These are phyloP conservation scores for Procambarus virginalis DNA, from an alignment of 1,140 invertebrate genomes.

Conservation along the genomic window DNA sequence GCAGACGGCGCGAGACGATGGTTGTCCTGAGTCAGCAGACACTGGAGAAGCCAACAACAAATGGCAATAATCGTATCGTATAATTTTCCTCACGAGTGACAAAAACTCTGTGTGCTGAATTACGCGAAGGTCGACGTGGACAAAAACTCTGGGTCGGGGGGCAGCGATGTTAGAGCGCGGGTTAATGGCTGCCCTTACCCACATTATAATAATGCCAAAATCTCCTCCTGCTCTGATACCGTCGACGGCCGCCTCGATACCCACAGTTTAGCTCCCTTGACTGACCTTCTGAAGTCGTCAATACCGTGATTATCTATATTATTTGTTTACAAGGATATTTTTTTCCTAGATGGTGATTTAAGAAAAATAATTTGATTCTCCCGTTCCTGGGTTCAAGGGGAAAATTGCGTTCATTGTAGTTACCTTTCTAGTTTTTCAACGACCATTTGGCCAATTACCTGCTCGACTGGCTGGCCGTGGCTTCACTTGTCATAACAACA, in stretches of 20 bases:
- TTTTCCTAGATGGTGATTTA: too few relatives aligned
- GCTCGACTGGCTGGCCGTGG: background rate
- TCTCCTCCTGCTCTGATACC: too few relatives aligned
- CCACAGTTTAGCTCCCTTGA: too few relatives aligned
- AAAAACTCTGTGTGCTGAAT: background rate
- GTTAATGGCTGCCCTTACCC: background rate
- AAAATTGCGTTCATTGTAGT: background rate
- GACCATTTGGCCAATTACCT: background rate
- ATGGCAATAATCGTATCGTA: background rate
- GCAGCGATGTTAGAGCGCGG: background rate
- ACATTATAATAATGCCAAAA: too few relatives aligned
- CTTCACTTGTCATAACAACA: background rate
- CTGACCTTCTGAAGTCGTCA: too few relatives aligned
- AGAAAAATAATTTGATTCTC: background rate
- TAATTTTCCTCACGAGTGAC: conserved; percentile 6
- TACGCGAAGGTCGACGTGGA: background rate
- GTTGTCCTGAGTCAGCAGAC: background rate
- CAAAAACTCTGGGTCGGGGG: background rate
- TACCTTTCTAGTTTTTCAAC: background rate
- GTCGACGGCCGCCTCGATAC: too few relatives aligned
- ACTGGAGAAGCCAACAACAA: background rate
- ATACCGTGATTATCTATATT: too few relatives aligned
- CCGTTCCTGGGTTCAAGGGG: background rate
- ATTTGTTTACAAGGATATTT: too few relatives aligned
- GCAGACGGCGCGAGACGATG: too few relatives aligned